phyloP scores from a whole-genome alignment of 2,888 invertebrate species.

The Amphipyra tragopoginis region DNA sequence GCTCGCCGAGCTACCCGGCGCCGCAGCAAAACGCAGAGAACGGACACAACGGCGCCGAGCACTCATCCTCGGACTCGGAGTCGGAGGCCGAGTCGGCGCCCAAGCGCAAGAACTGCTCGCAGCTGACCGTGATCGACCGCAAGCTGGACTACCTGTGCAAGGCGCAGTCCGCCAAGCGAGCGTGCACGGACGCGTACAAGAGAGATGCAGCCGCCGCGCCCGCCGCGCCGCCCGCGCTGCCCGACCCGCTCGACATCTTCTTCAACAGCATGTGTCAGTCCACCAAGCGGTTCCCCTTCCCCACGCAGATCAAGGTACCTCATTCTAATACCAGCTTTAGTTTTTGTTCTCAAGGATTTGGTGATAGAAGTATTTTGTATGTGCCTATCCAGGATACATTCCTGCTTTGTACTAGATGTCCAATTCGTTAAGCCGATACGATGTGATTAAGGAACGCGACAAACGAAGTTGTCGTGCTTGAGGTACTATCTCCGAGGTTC shows the following conservation, averaged over 20 bases:
- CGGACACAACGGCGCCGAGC: slow-evolving; percentile 52
- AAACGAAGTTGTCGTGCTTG: too few species aligned
- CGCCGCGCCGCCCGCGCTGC: slow-evolving; percentile 42
- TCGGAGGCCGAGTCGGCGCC: slow-evolving; percentile 65
- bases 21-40: slow-evolving; percentile 42
- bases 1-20: slow-evolving; percentile 60
- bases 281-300: slow-evolving; percentile 82
- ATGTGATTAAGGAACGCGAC: too few species aligned
- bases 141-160: slow-evolving; percentile 78
- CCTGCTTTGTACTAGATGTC: too few species aligned
- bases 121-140: slow-evolving; percentile 72
- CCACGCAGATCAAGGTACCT: slow-evolving; percentile 75
- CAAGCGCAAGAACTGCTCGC: slow-evolving; percentile 68
- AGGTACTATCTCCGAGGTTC: too few species aligned
- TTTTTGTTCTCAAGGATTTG: too few species aligned
- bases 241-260: slow-evolving; percentile 83
- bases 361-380: too few species aligned
- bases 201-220: slow-evolving; percentile 43
- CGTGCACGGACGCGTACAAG: slow-evolving; percentile 50
- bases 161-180: slow-evolving; percentile 59
- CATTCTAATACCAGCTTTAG: background rate
- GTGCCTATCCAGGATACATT: too few species aligned
- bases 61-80: slow-evolving; percentile 60
- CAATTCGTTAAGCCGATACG: too few species aligned
- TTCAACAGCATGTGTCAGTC: slow-evolving; percentile 87